Conservation (phyloP, 2,797 vertebrate species). For the Anabas testudineus region DNA sequence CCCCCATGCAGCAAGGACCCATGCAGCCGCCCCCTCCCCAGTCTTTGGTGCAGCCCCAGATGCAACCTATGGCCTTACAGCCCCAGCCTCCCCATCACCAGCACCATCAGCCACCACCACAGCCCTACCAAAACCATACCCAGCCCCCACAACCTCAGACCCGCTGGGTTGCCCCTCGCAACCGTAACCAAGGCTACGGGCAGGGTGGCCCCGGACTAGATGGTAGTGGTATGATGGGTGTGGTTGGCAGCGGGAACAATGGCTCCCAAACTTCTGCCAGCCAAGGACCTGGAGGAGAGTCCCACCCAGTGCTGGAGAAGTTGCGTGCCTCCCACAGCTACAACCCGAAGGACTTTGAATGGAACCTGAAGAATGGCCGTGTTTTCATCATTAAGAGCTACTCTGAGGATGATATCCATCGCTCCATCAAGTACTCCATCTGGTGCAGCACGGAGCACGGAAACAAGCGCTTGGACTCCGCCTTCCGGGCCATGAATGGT, state of each 20-base stretch:
- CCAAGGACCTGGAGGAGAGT: slow-evolving; percentile 82
- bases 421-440: slow-evolving; percentile 99
- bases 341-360: slow-evolving; percentile 96
- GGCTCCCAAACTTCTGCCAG: slow-evolving; percentile 55
- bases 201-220: slow-evolving; percentile 84
- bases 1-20: slow-evolving; percentile 82
- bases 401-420: slow-evolving; percentile 98
- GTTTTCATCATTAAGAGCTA: slow-evolving; percentile 99
- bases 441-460: slow-evolving; percentile 99
- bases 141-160: slow-evolving; percentile 89
- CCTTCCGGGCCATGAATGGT: slow-evolving; percentile 90
- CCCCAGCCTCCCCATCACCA: slow-evolving; percentile 82
- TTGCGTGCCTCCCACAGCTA: slow-evolving; percentile 95
- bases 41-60: slow-evolving; percentile 81
- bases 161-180: slow-evolving; percentile 95
- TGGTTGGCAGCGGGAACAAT: slow-evolving; percentile 75
- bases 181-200: slow-evolving; percentile 89
- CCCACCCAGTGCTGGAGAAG: slow-evolving; percentile 95
- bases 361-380: slow-evolving; percentile 94
- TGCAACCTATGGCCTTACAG: slow-evolving; percentile 89
- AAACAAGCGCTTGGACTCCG: slow-evolving; percentile 95
- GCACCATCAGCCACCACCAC: slow-evolving; percentile 84
- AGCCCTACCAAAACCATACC: slow-evolving; percentile 89
- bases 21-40: slow-evolving; percentile 82
- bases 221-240: slow-evolving; percentile 71